Base-by-base conservation (phyloP, 2,888 invertebrate genomes). In the Hirtodrosophila duncani region DNA sequence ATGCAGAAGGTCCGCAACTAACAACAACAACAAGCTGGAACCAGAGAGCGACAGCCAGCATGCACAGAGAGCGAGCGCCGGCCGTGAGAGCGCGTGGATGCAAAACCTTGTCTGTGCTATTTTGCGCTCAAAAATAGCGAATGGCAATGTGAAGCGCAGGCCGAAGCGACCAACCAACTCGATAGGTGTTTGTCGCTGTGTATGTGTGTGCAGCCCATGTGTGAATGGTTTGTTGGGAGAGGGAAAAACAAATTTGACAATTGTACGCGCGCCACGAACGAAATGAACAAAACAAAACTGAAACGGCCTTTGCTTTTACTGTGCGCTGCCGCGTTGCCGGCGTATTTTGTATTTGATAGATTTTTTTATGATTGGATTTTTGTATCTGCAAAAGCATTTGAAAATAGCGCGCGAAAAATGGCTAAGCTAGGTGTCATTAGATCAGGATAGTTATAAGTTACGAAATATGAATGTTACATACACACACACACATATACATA, bases 201-300 rank as follows among this genome's bases (percentile, higher is more conserved):
- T 38, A 14, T 11, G 43, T 48, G 20, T 42, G 38, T 42, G 36
- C 24, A 31, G 23, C 24, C 17, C 49, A 45, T 17, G 33, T 43
- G 46, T 26, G 48, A 51, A 26, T 58, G 33, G 23, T 34, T 39
- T 34, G 11, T 33, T 52, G 55, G 38, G 45, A 55, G 52, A 55
- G 65, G 57, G 45, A 66, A 74, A 80, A 77, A 74, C 72, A 74
- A 79, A 74, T 77, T 80, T 80, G 72, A 77, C 72, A 74, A 80
- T 74, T 77, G 78, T 77, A 74, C 74, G 81, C 72, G 72, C 75
- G 75, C 67, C 75, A 82, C 83, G 83, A 82, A 83, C 52, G 74
- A 70, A 63, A 68, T 67, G 72, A 81, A 78, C 83, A 82, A 83
- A 82, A 82, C 82, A 82, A 82, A 82, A 75, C 45, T 61, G 63